These are phyloP conservation scores for Sesamia nonagrioides DNA, from an alignment of 1,140 invertebrate species.

Conservation along the genomic window DNA sequence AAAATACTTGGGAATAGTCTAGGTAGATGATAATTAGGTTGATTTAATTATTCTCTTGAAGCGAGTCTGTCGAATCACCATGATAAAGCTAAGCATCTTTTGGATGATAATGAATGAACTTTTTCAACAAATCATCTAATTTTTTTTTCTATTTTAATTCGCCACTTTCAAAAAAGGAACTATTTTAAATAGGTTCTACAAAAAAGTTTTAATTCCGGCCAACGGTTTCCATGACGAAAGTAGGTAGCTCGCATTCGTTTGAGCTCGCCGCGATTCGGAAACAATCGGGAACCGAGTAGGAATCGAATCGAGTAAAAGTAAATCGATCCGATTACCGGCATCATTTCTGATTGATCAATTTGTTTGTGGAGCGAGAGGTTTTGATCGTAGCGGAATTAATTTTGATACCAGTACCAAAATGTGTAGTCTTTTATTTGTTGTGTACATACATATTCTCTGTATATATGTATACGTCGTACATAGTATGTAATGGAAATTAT, in stretches of 20 bases:
- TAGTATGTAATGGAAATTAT: too few species aligned
- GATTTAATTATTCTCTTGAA: too few species aligned
- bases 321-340: constrained; percentile 71
- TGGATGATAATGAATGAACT: not conserved
- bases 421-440: too few species aligned
- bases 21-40: too few species aligned
- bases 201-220: constrained; percentile 48
- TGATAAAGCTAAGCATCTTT: not conserved
- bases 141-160: not conserved
- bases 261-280: constrained; percentile 63
- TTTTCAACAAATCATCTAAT: not conserved
- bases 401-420: too few species aligned
- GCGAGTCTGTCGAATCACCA: too few species aligned
- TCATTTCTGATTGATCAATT: constrained; percentile 72
- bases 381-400: constrained; percentile 28
- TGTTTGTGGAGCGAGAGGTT: constrained; percentile 35
- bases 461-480: too few species aligned
- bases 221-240: constrained; percentile 74
- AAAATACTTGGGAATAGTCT: too few species aligned
- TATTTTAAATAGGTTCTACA: constrained; percentile 32
- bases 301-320: constrained; percentile 68
- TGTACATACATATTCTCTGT: too few species aligned
- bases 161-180: constrained; percentile 12
- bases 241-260: constrained; percentile 62
- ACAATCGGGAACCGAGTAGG: constrained; percentile 71